Percentiles rank a stretch among this genome's conserved stretches.
Evolutionary conservation across 2,113 vertebrate genomes (phyloP).

Genomic region (Aptenodytes forsteri): DNA sequence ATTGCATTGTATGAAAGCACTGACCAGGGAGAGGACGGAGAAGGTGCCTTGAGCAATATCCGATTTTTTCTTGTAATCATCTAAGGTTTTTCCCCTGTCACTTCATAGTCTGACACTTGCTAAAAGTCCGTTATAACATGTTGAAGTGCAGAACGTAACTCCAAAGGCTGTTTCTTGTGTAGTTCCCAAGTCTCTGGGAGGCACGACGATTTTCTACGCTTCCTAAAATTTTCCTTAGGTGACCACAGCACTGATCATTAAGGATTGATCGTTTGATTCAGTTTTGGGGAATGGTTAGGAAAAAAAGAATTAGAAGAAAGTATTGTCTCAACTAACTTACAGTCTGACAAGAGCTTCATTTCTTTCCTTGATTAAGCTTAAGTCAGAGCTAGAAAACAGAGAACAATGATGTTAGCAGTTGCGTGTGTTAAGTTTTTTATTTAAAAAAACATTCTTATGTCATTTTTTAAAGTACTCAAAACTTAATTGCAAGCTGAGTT

Average conservation of each 20-base stretch:
- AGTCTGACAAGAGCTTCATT: neutral
- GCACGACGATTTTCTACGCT: fast-evolving
- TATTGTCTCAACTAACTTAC: neutral
- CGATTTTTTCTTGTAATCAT: neutral
- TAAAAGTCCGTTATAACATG: too few relatives aligned
- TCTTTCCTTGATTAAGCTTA: neutral
- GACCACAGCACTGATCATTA: neutral
- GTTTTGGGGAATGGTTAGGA: neutral
- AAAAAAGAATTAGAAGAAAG: neutral
- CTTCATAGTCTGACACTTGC: neutral
- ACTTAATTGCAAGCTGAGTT: neutral
- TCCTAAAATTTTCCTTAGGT: neutral
- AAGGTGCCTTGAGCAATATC: neutral
- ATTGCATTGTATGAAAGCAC: neutral
- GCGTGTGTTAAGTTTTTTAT: neutral
- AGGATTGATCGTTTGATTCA: neutral
- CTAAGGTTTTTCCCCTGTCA: neutral
- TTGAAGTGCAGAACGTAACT: fast-evolving
- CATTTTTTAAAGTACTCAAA: neutral
- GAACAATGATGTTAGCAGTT: neutral
- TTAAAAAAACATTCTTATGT: neutral
- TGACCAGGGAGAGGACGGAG: neutral
- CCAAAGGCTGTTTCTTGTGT: fast-evolving
- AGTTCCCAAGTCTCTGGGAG: neutral
- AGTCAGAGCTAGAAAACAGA: neutral